Evolutionary conservation across 1,140 invertebrate species (phyloP).

Genomic region (Planococcus citri): DNA sequence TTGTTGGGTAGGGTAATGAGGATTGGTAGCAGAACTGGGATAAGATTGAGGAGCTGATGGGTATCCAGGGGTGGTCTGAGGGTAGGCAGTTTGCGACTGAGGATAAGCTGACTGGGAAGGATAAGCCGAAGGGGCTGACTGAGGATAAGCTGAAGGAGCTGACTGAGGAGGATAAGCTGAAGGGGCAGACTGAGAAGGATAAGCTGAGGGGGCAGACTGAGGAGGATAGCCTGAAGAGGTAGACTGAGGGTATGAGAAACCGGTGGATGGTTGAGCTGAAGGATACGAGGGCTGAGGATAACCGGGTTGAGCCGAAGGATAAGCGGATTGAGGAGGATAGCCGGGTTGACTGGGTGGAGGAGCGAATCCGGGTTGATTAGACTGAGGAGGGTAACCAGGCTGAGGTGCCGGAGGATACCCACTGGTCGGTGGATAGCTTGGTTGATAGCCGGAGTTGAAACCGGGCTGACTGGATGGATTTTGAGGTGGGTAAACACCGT

Average conservation of each 20-base stretch:
- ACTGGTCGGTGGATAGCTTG: conserved; percentile 18
- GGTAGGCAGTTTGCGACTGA: conserved; percentile 29
- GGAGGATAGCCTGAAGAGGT: conserved; percentile 23
- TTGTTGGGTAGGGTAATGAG: background rate
- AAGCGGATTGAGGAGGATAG: conserved; percentile 21
- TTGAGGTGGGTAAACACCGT: conserved; percentile 24
- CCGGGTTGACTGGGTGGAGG: conserved; percentile 19
- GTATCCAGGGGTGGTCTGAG: conserved; percentile 23
- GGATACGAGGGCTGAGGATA: conserved; percentile 23
- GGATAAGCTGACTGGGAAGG: conserved; percentile 28
- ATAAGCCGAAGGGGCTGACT: conserved; percentile 26
- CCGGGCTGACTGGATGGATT: conserved; percentile 25
- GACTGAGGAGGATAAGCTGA: conserved; percentile 25
- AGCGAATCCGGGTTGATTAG: conserved; percentile 25
- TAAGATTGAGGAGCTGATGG: conserved; percentile 24
- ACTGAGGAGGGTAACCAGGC: conserved; percentile 25
- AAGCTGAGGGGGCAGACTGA: conserved; percentile 21
- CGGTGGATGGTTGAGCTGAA: conserved; percentile 23
- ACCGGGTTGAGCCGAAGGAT: conserved; percentile 13
- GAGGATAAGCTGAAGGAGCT: conserved; percentile 23
- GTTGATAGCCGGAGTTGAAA: conserved; percentile 25
- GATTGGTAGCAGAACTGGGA: background rate
- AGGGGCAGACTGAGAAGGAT: conserved; percentile 23
- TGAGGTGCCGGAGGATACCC: conserved; percentile 22
- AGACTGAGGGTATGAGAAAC: conserved; percentile 22